Base-by-base conservation (phyloP, 2,888 invertebrate genomes). In the Trichacis sp. region DNA sequence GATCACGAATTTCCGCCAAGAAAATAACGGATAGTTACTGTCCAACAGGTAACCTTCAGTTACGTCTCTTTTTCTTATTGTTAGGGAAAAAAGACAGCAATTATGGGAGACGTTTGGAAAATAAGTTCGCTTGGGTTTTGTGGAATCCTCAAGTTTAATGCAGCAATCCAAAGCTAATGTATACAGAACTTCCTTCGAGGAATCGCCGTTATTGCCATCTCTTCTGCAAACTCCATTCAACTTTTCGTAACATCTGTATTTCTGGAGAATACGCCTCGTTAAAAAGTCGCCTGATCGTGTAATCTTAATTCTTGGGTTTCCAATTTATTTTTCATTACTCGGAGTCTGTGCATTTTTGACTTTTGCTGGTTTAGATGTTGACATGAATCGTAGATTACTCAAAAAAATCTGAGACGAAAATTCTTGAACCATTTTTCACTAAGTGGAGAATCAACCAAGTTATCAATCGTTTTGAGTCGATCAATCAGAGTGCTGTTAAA, bases 121-220 rank as follows among this genome's bases (percentile, higher is more conserved):
- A 33, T n/a, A 33, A 33, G 33, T 33, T 33, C n/a, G 2, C 8
- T n/a, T n/a, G 33, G 33, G 9, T 33, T 5, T 3, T 11, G 33
- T 9, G n/a, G n/a, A n/a, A 33, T 33, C 33, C 33, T 51, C 45
- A n/a, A 46, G 46, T 40, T 40, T 38, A 47, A 46, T 24, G 19
- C n/a, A 45, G 51, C 40, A 61, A 55, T 51, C 50, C 24, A 46
- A 61, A 19, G 49, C 36, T 40, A 50, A 42, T 45, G 43, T 12
- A 29, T 19, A n/a, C 24, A 33, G 14, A 50, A 50, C 50, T 50
- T 50, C 1, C 30, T 48, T 48, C 33, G 3, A 19, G 29, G 38
- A 55, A 56, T 56, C 46, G 51, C 49, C 40, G 33, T 33, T 55
- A 51, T 46, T 42, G 51, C 46, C 40, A 54, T 61, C 49, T 55